These are phyloP conservation scores for Notoglanidium macrostoma DNA, from an alignment of 2,797 vertebrate genomes.

Conservation along the genomic window DNA sequence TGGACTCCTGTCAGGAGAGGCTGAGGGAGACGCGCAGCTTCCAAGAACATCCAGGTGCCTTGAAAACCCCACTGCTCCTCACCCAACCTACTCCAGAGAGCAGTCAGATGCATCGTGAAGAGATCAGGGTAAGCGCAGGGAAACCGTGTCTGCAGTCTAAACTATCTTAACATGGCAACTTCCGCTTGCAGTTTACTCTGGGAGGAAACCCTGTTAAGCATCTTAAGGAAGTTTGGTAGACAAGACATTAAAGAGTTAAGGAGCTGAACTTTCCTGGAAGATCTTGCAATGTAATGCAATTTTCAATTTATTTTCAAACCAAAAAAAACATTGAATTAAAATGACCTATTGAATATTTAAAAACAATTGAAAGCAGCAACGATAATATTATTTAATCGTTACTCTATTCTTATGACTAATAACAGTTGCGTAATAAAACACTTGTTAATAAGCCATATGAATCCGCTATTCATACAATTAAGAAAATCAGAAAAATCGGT, in stretches of 20 bases:
- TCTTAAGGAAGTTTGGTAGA: neutral
- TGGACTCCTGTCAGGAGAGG: constrained; percentile 77
- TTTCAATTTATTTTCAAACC: neutral
- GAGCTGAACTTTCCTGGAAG: neutral
- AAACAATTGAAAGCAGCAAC: too few relatives aligned
- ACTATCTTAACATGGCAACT: neutral
- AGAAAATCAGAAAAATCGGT: neutral
- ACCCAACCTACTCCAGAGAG: constrained; percentile 61
- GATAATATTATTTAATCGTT: neutral
- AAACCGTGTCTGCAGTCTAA: neutral
- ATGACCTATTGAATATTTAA: neutral
- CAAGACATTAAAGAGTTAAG: neutral
- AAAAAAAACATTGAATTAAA: neutral
- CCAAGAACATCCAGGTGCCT: constrained; percentile 44
- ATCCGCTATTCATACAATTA: too few relatives aligned
- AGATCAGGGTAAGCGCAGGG: constrained; percentile 78
- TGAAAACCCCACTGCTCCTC: constrained; percentile 23
- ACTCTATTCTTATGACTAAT: neutral
- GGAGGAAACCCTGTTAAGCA: neutral
- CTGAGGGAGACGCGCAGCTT: constrained; percentile 58
- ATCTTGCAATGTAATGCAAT: neutral
- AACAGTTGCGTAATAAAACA: neutral
- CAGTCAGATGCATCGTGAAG: constrained; percentile 71
- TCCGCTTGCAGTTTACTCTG: neutral
- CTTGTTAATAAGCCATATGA: neutral